Conservation (phyloP, 2,113 vertebrate genomes). For the Amphiprion percula region DNA sequence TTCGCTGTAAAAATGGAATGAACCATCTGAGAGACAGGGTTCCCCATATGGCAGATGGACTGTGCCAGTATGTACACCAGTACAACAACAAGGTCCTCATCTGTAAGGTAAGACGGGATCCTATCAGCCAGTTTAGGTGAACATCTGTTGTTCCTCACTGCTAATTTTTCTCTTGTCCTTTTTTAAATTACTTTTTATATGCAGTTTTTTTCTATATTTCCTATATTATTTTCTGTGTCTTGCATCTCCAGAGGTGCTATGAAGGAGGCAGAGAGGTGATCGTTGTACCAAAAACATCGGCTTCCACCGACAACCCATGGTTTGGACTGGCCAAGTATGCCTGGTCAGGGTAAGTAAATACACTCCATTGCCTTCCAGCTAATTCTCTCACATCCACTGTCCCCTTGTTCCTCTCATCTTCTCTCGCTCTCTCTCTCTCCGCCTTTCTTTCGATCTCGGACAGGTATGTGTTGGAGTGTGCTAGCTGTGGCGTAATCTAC, state of each 20-base stretch:
- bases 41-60: conserved; percentile 84
- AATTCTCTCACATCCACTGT: background rate
- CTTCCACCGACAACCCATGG: conserved; percentile 86
- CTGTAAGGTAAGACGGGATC: conserved; percentile 82
- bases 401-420: background rate
- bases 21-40: conserved; percentile 86
- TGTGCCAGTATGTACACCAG: conserved; percentile 87
- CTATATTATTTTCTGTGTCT: background rate
- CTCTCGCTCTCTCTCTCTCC: background rate
- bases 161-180: too few relatives aligned
- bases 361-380: background rate
- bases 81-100: conserved; percentile 89
- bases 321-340: conserved; percentile 87
- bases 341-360: conserved; percentile 86
- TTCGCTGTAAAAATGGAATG: conserved; percentile 88
- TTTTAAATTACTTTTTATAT: background rate
- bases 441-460: background rate
- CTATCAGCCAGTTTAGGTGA: background rate
- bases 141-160: background rate
- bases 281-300: conserved; percentile 86
- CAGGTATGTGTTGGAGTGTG: conserved; percentile 88
- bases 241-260: conserved; percentile 82
- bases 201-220: background rate
- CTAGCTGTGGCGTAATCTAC: conserved; percentile 88
- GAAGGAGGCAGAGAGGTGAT: conserved; percentile 86